Base-by-base conservation (phyloP, 2,797 vertebrate species). In the Lutjanus campechanus region DNA sequence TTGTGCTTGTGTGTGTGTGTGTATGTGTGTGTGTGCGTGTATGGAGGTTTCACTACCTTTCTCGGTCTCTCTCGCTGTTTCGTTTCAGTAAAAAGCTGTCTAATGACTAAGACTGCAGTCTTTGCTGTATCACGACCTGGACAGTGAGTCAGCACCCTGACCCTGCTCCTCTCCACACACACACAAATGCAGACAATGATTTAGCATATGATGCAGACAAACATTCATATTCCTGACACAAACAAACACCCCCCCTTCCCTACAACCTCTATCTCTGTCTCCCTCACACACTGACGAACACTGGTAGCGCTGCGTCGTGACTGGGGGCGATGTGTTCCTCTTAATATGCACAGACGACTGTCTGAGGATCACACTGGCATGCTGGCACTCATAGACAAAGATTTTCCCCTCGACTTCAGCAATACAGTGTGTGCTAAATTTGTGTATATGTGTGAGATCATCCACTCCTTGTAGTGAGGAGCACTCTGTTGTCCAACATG, bases 51-150 rank as follows among this genome's bases (percentile, higher is more conserved):
- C 69, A 71, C 78, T 87, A 69, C 49, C 63, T 85, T 63, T 58
- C 60, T 67, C 10, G 0, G 11, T 56, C 53, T 88, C 63, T 80
- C 50, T 82, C 16, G 29, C 50, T 69, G 47, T 81, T 87, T 88
- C 47, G 5, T 89, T 93, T 92, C 73, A 76, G 75, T 85, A 79
- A 83, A 89, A 82, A 80, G 71, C 75, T 78, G 69, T 89, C 73
- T 84, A 84, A 96, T 93, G 90, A 95, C 91, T 93, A 92, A 94
- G 88, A 84, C 93, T 95, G 94, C 93, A 93, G 95, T 91, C 86
- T 89, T 82, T 89, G 89, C 84, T 87, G 86, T 88, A 90, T 94
- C 89, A 91, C 86, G 83, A 94, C 91, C 91, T 73, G 85, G 83
- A 90, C 88, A 86, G 90, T 96, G 95, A 96, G 92, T 95, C 94